A percentile compares a stretch with the other conserved stretches of the same genome.
Evolutionary conservation across 1,140 invertebrate genomes (phyloP).

Genomic region (Galendromus occidentalis): DNA sequence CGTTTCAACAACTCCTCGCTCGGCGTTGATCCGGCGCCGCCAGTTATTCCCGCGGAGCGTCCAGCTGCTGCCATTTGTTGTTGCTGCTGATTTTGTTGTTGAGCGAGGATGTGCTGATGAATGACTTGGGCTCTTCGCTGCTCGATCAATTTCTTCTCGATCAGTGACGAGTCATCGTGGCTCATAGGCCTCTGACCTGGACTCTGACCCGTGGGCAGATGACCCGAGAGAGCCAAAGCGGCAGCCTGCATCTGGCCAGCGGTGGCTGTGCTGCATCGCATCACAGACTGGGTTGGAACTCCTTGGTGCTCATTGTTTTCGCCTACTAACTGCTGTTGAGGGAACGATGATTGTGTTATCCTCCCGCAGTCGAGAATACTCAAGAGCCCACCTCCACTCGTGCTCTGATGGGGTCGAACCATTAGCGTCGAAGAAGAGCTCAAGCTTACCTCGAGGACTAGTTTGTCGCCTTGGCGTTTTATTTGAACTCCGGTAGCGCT

Average conservation of each 20-base stretch:
- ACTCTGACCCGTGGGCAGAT: neutral
- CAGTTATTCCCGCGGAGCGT: neutral
- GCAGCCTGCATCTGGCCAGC: slow-evolving; percentile 5
- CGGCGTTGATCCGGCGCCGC: neutral
- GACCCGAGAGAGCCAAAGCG: neutral
- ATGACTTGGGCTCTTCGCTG: neutral
- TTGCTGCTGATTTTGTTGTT: slow-evolving; percentile 1
- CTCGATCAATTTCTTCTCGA: slow-evolving; percentile 9
- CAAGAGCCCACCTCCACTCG: too few relatives aligned
- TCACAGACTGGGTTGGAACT: slow-evolving; percentile 11
- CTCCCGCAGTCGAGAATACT: too few relatives aligned
- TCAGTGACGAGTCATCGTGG: slow-evolving; percentile 9
- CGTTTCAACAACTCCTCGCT: slow-evolving; percentile 7
- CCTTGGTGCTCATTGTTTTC: slow-evolving; percentile 6
- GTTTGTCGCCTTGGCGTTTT: neutral
- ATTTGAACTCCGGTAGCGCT: slow-evolving; percentile 5
- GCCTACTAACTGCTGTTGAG: neutral
- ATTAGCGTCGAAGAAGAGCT: neutral
- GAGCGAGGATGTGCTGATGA: slow-evolving; percentile 8
- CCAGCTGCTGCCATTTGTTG: neutral
- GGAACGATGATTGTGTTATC: neutral
- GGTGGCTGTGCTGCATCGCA: slow-evolving; percentile 9
- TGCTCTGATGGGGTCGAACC: too few relatives aligned
- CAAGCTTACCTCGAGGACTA: slow-evolving; percentile 2
- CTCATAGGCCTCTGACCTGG: slow-evolving; percentile 3